These are phyloP conservation scores for Nerophis ophidion DNA, from an alignment of 2,113 vertebrate genomes.

Conservation along the genomic window DNA sequence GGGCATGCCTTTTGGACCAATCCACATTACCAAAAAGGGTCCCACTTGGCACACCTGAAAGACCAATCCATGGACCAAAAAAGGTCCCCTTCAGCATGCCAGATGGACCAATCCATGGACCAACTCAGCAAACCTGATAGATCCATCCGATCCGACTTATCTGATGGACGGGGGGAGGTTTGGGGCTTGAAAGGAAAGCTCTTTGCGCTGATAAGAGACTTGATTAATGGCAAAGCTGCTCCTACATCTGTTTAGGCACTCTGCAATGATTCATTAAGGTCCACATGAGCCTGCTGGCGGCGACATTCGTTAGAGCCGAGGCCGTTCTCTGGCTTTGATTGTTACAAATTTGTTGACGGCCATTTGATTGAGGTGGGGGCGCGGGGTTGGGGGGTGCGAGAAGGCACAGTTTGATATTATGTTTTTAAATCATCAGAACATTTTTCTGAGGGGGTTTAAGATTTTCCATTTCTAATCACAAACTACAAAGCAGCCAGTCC, in stretches of 20 bases:
- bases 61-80: too few relatives aligned
- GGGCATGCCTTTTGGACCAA: too few relatives aligned
- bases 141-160: too few relatives aligned
- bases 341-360: slow-evolving; percentile 56
- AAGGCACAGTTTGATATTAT: slow-evolving; percentile 67
- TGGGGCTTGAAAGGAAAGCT: too few relatives aligned
- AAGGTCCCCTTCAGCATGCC: too few relatives aligned
- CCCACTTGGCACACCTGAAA: too few relatives aligned
- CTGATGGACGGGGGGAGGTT: too few relatives aligned
- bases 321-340: slow-evolving; percentile 57
- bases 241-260: slow-evolving; percentile 67
- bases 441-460: neutral
- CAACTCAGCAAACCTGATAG: too few relatives aligned
- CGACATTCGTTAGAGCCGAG: slow-evolving; percentile 26
- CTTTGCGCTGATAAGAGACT: neutral
- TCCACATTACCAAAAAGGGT: too few relatives aligned
- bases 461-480: neutral
- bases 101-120: too few relatives aligned
- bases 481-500: slow-evolving; percentile 8
- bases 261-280: slow-evolving; percentile 45
- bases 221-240: slow-evolving; percentile 56
- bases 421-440: slow-evolving; percentile 32
- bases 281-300: slow-evolving; percentile 26
- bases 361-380: slow-evolving; percentile 35
- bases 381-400: slow-evolving; percentile 35